Conservation (phyloP, 2,113 vertebrate species). For the Terrapene triunguis region DNA sequence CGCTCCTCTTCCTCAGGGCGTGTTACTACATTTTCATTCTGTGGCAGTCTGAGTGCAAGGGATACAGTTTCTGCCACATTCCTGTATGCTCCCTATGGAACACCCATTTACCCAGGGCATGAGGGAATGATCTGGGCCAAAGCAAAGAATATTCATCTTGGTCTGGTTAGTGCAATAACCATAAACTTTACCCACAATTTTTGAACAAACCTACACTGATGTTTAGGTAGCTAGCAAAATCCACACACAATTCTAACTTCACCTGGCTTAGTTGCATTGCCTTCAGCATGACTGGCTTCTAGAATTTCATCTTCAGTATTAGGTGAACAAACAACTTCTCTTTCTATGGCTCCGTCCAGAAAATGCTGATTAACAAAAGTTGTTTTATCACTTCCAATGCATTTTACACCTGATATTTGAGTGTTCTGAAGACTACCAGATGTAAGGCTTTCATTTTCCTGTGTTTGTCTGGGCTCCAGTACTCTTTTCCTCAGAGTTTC, state of each 20-base stretch:
- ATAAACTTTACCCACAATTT: constrained; percentile 14
- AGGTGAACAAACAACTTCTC: constrained; percentile 27
- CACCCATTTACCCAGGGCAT: neutral
- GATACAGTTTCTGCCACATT: neutral
- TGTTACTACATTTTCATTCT: neutral
- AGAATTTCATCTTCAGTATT: constrained; percentile 58
- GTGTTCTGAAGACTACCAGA: neutral
- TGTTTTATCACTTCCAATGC: constrained; percentile 16
- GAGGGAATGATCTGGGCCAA: neutral
- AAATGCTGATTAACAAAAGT: neutral
- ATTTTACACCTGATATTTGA: constrained; percentile 23
- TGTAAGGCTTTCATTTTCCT: constrained; percentile 14
- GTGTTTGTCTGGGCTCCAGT: constrained; percentile 6
- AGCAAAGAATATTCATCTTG: neutral
- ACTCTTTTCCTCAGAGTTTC: constrained; percentile 70
- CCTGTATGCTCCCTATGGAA: neutral
- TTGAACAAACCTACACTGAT: neutral
- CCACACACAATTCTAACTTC: constrained; percentile 30
- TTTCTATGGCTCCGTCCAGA: constrained; percentile 18
- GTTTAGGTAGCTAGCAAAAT: constrained; percentile 37
- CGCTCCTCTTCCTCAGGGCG: neutral
- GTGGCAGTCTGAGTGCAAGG: neutral
- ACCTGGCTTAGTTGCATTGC: constrained; percentile 55
- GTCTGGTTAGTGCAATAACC: neutral
- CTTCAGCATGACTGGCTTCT: constrained; percentile 25